phyloP scores from a whole-genome alignment of 2,113 vertebrate species.

The Apus apus region DNA sequence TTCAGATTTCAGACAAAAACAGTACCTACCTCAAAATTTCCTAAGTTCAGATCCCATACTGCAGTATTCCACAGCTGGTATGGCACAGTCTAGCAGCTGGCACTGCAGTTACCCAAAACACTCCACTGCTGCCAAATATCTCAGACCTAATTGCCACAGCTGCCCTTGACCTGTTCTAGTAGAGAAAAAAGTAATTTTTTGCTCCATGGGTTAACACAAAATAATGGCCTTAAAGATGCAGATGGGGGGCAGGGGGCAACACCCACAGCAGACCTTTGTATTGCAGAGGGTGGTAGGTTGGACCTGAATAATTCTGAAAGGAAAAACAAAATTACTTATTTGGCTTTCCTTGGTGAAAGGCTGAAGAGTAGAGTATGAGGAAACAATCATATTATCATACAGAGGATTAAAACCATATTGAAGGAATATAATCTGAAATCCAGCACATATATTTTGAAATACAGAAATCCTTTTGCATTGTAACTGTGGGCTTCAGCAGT shows the following conservation, averaged over 20 bases:
- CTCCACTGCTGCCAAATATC: not conserved
- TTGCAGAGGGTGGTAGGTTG: not conserved
- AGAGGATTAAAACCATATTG: not conserved
- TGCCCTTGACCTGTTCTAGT: not conserved
- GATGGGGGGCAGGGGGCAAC: not conserved
- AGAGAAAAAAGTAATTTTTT: not conserved
- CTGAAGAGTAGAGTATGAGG: not conserved
- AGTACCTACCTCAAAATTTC: not conserved
- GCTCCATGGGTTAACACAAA: not conserved
- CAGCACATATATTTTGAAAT: not conserved
- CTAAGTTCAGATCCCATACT: not conserved
- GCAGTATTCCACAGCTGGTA: not conserved
- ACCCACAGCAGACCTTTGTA: not conserved
- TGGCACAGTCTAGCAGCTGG: not conserved
- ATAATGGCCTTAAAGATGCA: not conserved
- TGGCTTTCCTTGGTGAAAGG: not conserved
- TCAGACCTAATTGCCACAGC: not conserved
- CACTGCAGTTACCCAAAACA: not conserved
- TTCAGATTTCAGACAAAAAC: slow-evolving; percentile 14
- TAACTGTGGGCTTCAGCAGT: not conserved
- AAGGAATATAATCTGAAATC: not conserved
- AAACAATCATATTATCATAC: not conserved
- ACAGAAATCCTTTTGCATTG: not conserved
- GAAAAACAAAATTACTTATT: not conserved
- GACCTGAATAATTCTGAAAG: not conserved